Percentiles rank a stretch among this genome's conserved stretches.
Evolutionary conservation across 1,140 invertebrate genomes (phyloP).

Genomic region (Drosophila orosa): DNA sequence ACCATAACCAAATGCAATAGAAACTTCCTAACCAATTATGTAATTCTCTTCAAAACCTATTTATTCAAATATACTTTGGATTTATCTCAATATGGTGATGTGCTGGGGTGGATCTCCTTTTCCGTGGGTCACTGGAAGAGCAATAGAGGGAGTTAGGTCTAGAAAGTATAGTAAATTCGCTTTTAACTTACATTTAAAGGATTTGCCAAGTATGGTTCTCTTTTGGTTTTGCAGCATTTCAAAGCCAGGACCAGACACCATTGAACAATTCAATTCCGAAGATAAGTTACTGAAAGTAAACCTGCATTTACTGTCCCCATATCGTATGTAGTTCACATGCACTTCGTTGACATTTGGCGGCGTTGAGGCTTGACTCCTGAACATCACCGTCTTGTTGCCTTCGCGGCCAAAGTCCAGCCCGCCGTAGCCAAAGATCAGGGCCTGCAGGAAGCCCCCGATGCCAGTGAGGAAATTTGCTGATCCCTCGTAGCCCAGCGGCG

Average conservation of each 20-base stretch:
- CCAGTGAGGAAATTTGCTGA: slow-evolving; percentile 86
- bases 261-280: slow-evolving; percentile 27
- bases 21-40: slow-evolving; percentile 65
- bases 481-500: slow-evolving; percentile 84
- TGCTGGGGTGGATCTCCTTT: slow-evolving; percentile 32
- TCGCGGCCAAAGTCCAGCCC: slow-evolving; percentile 85
- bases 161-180: no score
- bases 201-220: slow-evolving; percentile 16
- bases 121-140: slow-evolving; percentile 25
- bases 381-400: slow-evolving; percentile 25
- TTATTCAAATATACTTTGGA: slow-evolving; percentile 57
- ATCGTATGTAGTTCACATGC: slow-evolving; percentile 43
- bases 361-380: background rate
- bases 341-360: slow-evolving; percentile 57
- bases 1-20: slow-evolving; percentile 80
- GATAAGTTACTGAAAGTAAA: slow-evolving; percentile 16
- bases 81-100: slow-evolving; percentile 42
- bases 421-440: slow-evolving; percentile 85
- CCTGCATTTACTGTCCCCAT: slow-evolving; percentile 32
- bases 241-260: slow-evolving; percentile 8
- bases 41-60: slow-evolving; percentile 78
- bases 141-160: background rate
- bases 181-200: slow-evolving; percentile 43
- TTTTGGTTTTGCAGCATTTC: slow-evolving; percentile 54
- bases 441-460: slow-evolving; percentile 86